These are phyloP conservation scores for Zaprionus obscuricornis DNA, from an alignment of 2,888 invertebrate species.

Conservation along the genomic window DNA sequence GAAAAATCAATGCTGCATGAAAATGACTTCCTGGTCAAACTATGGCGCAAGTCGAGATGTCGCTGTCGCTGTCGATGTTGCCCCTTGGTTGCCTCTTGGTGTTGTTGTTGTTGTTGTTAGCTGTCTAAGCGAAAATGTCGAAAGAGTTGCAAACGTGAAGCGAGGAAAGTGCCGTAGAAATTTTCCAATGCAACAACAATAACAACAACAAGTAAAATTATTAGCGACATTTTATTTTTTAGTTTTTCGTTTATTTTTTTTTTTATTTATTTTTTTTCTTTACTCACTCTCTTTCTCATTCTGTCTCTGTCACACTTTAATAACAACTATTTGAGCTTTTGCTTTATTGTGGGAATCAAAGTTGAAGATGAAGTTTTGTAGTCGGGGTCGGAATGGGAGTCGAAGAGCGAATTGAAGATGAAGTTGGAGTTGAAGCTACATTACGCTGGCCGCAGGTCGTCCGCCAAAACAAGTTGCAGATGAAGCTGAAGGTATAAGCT, in stretches of 20 bases:
- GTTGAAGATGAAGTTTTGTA: too few relatives aligned
- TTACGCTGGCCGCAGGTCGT: slow-evolving; percentile 50
- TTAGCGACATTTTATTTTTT: slow-evolving; percentile 72
- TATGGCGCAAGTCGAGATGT: slow-evolving; percentile 31
- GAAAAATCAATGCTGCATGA: slow-evolving; percentile 42
- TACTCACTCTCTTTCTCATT: too few relatives aligned
- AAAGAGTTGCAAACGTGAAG: slow-evolving; percentile 41
- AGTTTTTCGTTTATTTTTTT: slow-evolving; percentile 22
- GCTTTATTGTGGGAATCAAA: slow-evolving; percentile 69
- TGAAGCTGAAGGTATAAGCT: slow-evolving; percentile 61
- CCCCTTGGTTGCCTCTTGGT: too few relatives aligned
- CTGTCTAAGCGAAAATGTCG: slow-evolving; percentile 43
- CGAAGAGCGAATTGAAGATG: slow-evolving; percentile 15
- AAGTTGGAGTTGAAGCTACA: slow-evolving; percentile 30
- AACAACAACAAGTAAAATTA: slow-evolving; percentile 57
- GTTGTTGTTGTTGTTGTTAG: too few relatives aligned
- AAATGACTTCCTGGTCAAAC: slow-evolving; percentile 67
- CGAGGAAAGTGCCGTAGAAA: slow-evolving; percentile 68
- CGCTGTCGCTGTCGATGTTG: slow-evolving; percentile 14
- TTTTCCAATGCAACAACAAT: slow-evolving; percentile 48
- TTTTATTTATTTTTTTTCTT: slow-evolving; percentile 14
- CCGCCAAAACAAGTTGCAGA: slow-evolving; percentile 59
- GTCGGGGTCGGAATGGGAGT: too few relatives aligned
- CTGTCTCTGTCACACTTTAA: slow-evolving; percentile 11
- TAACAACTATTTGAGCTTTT: slow-evolving; percentile 31